A percentile compares a stretch with the other conserved stretches of the same genome.
These are phyloP conservation scores for Leptatherina wallacei DNA, from an alignment of 2,797 vertebrate species.

Conservation along the genomic window DNA sequence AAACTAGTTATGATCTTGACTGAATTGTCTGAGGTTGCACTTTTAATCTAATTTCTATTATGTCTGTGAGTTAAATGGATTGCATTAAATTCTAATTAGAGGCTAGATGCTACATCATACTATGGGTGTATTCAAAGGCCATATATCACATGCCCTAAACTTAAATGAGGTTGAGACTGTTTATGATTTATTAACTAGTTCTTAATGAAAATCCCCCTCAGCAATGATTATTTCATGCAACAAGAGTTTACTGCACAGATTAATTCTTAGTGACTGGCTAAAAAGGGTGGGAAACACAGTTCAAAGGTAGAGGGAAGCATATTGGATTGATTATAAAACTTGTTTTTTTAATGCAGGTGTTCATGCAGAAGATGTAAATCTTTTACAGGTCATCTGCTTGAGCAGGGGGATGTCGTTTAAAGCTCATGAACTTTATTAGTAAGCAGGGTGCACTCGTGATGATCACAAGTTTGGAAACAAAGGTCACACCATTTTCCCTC, in stretches of 20 bases:
- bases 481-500: slow-evolving; percentile 61
- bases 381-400: slow-evolving; percentile 70
- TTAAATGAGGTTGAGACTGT: not conserved
- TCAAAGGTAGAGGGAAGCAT: not conserved
- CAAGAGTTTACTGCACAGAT: not conserved
- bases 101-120: not conserved
- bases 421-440: slow-evolving; percentile 38
- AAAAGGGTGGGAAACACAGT: not conserved
- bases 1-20: not conserved
- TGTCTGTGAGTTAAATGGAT: not conserved
- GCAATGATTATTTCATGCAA: not conserved
- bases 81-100: not conserved
- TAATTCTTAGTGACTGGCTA: not conserved
- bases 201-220: not conserved
- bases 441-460: slow-evolving; percentile 55
- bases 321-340: not conserved
- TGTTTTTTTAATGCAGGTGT: not conserved
- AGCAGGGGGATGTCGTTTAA: slow-evolving; percentile 23
- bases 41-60: not conserved
- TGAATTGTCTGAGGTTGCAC: too few species aligned
- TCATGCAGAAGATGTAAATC: slow-evolving; percentile 60
- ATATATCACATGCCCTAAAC: not conserved
- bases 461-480: slow-evolving; percentile 74
- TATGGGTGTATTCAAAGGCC: not conserved
- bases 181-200: slow-evolving; percentile 1